Evolutionary conservation across 1,140 invertebrate genomes (phyloP).

Genomic region (Anagrus nilaparvatae): DNA sequence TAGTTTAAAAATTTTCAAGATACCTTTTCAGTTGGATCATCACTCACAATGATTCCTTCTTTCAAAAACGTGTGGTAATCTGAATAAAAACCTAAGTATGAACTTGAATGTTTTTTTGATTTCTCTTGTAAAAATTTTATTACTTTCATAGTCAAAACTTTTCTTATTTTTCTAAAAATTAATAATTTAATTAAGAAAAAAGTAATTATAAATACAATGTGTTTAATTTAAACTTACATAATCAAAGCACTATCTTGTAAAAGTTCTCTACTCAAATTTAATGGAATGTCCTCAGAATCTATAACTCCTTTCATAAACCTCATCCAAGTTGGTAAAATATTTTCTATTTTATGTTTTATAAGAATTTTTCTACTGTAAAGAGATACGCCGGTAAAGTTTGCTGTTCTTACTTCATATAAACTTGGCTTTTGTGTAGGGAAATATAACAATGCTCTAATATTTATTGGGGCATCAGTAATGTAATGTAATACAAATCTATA

Average conservation of each 20-base stretch:
- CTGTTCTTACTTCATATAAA: conserved; percentile 81
- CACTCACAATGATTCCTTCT: conserved; percentile 83
- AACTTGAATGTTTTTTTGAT: conserved; percentile 71
- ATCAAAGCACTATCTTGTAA: conserved; percentile 90
- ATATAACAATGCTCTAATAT: conserved; percentile 84
- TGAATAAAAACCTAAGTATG: conserved; percentile 79
- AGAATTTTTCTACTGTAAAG: conserved; percentile 84
- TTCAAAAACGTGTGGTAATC: conserved; percentile 91
- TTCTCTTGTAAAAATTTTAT: conserved; percentile 80
- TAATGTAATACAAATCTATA: conserved; percentile 80
- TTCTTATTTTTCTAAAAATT: conserved; percentile 63
- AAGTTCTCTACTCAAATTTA: conserved; percentile 92
- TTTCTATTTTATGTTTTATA: conserved; percentile 83
- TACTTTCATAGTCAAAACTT: conserved; percentile 74
- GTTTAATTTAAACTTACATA: conserved; percentile 44
- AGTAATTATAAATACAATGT: conserved; percentile 1
- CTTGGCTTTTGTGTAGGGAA: conserved; percentile 84
- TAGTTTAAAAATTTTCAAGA: conserved; percentile 4
- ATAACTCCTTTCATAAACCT: conserved; percentile 93
- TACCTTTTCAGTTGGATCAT: conserved; percentile 74
- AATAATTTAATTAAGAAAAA: conserved; percentile 5
- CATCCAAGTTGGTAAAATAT: conserved; percentile 89
- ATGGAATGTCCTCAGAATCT: conserved; percentile 95
- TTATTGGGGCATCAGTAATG: conserved; percentile 80
- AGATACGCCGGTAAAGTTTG: conserved; percentile 70